phyloP scores from a whole-genome alignment of 2,113 vertebrate genomes.

The Acrocephalus kingi region DNA sequence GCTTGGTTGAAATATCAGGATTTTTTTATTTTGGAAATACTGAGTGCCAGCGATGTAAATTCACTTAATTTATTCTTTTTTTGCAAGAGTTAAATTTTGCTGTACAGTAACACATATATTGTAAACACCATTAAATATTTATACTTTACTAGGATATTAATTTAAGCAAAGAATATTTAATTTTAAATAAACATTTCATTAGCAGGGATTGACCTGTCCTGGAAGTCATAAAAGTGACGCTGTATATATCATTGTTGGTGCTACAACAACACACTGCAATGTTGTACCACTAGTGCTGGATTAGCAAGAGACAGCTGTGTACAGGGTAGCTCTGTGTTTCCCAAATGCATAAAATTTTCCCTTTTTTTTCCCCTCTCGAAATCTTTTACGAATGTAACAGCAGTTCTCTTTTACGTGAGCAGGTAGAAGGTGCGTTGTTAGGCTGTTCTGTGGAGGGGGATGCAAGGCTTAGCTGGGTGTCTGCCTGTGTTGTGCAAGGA shows the following conservation, averaged over 20 bases:
- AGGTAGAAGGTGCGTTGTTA: background rate
- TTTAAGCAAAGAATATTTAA: background rate
- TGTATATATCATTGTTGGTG: background rate
- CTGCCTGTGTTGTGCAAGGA: background rate
- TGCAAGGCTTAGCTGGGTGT: background rate
- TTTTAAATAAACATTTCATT: background rate
- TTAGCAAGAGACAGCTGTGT: background rate
- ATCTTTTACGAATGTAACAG: background rate
- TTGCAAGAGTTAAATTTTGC: background rate
- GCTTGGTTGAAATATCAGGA: background rate
- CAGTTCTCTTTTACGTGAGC: background rate
- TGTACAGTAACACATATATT: background rate
- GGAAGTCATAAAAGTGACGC: background rate
- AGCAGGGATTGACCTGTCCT: background rate
- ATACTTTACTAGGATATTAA: background rate
- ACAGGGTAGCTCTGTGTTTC: background rate
- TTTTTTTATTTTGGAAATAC: background rate
- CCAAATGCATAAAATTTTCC: background rate
- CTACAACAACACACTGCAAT: background rate
- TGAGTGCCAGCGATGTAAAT: background rate
- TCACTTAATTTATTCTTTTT: background rate
- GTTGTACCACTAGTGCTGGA: background rate
- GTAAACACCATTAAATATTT: background rate
- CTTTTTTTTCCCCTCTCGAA: background rate
- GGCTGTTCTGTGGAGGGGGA: background rate